phyloP scores from a whole-genome alignment of 2,888 invertebrate species.

The Plebejus anna region DNA sequence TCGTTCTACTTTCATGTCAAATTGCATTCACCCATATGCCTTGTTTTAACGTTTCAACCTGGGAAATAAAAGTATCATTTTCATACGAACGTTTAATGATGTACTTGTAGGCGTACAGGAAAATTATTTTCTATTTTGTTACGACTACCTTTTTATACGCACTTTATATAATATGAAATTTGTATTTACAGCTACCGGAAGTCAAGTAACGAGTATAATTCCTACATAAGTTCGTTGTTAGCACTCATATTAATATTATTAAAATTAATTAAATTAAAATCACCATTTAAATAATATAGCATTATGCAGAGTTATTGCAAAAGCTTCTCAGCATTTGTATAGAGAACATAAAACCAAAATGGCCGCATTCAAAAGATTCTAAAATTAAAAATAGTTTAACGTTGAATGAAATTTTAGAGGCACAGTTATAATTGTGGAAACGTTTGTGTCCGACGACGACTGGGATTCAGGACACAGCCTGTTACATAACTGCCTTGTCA shows the following conservation, averaged over 20 bases:
- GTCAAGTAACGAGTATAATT: not conserved
- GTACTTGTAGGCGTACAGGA: slow-evolving; percentile 29
- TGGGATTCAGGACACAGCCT: not conserved
- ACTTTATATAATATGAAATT: not conserved
- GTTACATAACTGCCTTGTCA: slow-evolving; percentile 5
- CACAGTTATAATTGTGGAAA: not conserved
- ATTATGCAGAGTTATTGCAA: not conserved
- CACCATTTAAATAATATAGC: too few relatives aligned
- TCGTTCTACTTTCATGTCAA: slow-evolving; percentile 39
- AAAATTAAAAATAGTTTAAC: slow-evolving; percentile 3
- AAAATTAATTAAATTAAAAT: too few relatives aligned
- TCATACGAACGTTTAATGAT: slow-evolving; percentile 26
- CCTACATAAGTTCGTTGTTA: not conserved
- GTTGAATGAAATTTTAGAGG: not conserved
- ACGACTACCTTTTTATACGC: not conserved
- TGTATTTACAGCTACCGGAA: not conserved
- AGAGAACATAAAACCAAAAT: not conserved
- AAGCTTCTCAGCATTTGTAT: not conserved
- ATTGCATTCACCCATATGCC: slow-evolving; percentile 37
- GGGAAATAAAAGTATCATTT: slow-evolving; percentile 38
- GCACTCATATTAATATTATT: too few relatives aligned
- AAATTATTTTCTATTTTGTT: slow-evolving; percentile 12
- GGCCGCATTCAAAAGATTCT: not conserved
- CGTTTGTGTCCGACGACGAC: not conserved
- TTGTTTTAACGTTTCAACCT: slow-evolving; percentile 38